Conservation (phyloP, 2,797 vertebrate species). For the Darevskia nairensis region DNA sequence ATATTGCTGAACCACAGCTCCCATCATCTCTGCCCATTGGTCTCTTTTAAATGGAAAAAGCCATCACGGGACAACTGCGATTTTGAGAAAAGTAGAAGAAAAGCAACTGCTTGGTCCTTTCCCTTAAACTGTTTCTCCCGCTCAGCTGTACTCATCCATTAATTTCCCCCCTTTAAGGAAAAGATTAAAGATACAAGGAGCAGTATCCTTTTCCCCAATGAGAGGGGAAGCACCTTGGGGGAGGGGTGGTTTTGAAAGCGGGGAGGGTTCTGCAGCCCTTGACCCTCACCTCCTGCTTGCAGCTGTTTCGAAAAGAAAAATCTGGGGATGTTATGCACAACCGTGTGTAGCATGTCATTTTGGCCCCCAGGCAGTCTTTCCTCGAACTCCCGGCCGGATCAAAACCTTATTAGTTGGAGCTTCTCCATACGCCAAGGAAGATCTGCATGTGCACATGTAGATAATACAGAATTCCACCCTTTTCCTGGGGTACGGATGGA, state of each 20-base stretch:
- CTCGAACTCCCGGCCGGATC: background rate
- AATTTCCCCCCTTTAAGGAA: background rate
- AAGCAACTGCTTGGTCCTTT: background rate
- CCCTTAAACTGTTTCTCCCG: no score
- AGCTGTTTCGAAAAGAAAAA: background rate
- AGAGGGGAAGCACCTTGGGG: background rate
- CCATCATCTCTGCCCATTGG: no score
- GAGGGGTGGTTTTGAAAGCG: background rate
- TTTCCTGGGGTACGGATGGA: slow-evolving; percentile 49
- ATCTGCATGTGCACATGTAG: background rate
- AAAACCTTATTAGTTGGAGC: background rate
- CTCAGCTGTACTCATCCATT: background rate
- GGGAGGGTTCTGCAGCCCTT: background rate
- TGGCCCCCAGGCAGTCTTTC: slow-evolving; percentile 9
- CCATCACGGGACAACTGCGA: no score
- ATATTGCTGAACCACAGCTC: no score
- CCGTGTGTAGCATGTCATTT: background rate
- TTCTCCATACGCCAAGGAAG: background rate
- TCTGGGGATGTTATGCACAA: background rate
- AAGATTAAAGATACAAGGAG: no score
- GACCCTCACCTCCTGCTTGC: background rate
- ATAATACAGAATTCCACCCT: background rate
- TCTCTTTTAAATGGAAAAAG: no score
- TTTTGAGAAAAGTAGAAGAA: no score
- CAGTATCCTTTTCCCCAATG: background rate